Conservation (phyloP, 30 jellyfish, hydroid and myxozoan species). For the Catostylus mosaicus region DNA sequence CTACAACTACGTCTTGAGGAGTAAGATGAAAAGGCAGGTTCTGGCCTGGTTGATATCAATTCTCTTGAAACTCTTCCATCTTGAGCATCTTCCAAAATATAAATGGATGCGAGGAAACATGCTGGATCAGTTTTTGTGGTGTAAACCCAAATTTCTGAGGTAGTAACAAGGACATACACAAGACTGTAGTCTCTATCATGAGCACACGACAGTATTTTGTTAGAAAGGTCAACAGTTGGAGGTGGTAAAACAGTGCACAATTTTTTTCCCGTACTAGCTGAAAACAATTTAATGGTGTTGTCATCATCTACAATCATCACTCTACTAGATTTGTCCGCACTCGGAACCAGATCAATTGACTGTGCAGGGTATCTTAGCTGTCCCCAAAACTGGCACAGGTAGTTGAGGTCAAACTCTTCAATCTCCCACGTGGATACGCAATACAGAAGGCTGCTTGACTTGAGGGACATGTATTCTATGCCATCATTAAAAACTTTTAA, state of each 20-base stretch:
- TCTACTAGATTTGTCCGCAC: slow-evolving; percentile 27
- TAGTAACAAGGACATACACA: slow-evolving; percentile 57
- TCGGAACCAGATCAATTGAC: slow-evolving; percentile 21
- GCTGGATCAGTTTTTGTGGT: slow-evolving; percentile 91
- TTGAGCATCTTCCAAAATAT: slow-evolving; percentile 23
- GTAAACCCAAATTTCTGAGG: slow-evolving; percentile 75
- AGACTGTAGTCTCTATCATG: slow-evolving; percentile 70
- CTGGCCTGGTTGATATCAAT: not conserved
- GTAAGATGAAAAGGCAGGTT: not conserved
- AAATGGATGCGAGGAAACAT: slow-evolving; percentile 54
- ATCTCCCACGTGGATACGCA: slow-evolving; percentile 68
- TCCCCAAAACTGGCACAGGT: slow-evolving; percentile 80
- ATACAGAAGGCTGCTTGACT: slow-evolving; percentile 33
- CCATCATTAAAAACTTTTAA: slow-evolving; percentile 66
- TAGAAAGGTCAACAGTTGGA: slow-evolving; percentile 57
- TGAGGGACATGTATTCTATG: slow-evolving; percentile 64
- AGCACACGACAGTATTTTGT: slow-evolving; percentile 51
- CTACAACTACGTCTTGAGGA: slow-evolving; percentile 27
- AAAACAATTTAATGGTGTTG: slow-evolving; percentile 61
- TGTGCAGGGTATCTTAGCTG: slow-evolving; percentile 71
- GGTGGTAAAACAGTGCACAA: slow-evolving; percentile 86
- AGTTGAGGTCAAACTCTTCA: slow-evolving; percentile 71
- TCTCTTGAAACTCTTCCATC: not conserved
- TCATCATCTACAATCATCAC: slow-evolving; percentile 56
- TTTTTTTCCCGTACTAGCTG: slow-evolving; percentile 41